phyloP scores from a whole-genome alignment of 2,113 vertebrate species.

The Penelope pileata region DNA sequence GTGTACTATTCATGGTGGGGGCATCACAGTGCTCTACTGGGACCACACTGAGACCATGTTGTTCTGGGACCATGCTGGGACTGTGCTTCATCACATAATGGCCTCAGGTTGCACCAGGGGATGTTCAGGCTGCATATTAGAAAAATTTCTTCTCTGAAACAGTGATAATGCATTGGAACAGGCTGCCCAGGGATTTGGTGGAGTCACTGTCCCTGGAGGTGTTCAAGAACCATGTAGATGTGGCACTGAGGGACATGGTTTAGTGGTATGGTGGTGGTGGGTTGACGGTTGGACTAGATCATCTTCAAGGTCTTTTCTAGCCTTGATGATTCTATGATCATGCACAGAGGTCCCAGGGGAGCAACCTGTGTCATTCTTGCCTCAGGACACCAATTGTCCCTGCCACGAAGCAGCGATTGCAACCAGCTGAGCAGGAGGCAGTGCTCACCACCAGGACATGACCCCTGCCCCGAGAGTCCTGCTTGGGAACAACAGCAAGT shows the following conservation, averaged over 20 bases:
- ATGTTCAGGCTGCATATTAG: too few relatives aligned
- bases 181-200: too few relatives aligned
- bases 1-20: not conserved
- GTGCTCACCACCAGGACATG: not conserved
- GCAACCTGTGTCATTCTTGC: not conserved
- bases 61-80: not conserved
- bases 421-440: rapidly evolving
- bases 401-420: rapidly evolving
- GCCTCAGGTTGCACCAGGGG: too few relatives aligned
- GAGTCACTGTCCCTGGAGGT: too few relatives aligned
- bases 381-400: not conserved
- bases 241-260: too few relatives aligned
- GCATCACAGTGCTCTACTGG: not conserved
- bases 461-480: rapidly evolving
- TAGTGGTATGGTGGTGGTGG: too few relatives aligned
- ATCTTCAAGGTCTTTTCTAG: too few relatives aligned
- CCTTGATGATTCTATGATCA: too few relatives aligned
- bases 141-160: too few relatives aligned
- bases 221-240: too few relatives aligned
- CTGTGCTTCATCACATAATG: not conserved
- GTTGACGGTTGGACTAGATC: too few relatives aligned
- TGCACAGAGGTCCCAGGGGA: not conserved
- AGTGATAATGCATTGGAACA: too few relatives aligned
- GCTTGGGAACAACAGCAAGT: rapidly evolving
- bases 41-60: not conserved